phyloP scores from a whole-genome alignment of 2,113 vertebrate species.

The Pygoscelis adeliae region DNA sequence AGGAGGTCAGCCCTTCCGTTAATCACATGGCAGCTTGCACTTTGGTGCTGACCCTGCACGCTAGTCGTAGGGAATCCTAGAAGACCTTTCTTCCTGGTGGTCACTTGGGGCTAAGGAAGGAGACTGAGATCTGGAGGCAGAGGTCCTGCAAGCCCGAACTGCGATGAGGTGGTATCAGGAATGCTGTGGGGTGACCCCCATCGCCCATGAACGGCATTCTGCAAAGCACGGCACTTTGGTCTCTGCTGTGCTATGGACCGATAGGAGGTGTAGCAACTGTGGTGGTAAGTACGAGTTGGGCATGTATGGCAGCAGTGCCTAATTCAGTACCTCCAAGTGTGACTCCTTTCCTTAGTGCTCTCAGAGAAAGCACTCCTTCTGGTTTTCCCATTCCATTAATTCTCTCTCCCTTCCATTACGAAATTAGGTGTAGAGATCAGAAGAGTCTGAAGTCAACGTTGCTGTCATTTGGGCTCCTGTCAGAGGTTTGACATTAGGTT shows the following conservation, averaged over 20 bases:
- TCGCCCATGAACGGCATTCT: fast-evolving
- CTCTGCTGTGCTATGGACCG: fast-evolving
- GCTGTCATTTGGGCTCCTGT: not conserved
- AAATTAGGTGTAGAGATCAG: not conserved
- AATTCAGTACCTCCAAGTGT: not conserved
- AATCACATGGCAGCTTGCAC: not conserved
- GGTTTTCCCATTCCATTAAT: not conserved
- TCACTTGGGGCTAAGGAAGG: not conserved
- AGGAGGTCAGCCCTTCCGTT: not conserved
- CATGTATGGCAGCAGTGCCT: not conserved
- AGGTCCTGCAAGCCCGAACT: not conserved
- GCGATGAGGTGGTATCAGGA: not conserved
- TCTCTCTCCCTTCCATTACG: not conserved
- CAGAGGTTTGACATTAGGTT: not conserved
- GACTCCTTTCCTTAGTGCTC: not conserved
- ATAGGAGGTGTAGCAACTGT: not conserved
- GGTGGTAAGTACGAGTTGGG: fast-evolving
- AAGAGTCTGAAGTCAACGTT: not conserved
- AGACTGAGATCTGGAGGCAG: not conserved
- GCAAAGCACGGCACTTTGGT: fast-evolving
- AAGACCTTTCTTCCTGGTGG: not conserved
- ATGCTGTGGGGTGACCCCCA: not conserved
- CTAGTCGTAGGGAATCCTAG: not conserved
- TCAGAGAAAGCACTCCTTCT: not conserved
- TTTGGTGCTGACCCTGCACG: not conserved